Evolutionary conservation across 2,113 vertebrate species (phyloP).

Genomic region (Lagopus muta): DNA sequence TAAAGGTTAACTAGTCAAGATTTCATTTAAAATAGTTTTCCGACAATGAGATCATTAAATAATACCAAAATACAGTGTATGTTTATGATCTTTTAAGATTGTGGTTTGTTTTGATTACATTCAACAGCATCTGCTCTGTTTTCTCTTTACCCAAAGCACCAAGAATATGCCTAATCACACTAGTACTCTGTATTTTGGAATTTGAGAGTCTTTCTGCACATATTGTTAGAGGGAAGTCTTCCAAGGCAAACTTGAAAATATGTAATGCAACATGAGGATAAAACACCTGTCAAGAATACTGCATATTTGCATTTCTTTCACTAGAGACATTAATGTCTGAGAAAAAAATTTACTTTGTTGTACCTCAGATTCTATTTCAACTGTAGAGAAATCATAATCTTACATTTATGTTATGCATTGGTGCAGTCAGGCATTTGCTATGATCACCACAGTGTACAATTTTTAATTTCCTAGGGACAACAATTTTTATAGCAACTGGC

Average conservation of each 20-base stretch:
- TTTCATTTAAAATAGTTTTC: conserved; percentile 17
- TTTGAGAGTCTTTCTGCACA: background rate
- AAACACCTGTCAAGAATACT: background rate
- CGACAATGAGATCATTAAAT: conserved; percentile 7
- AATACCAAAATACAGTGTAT: conserved; percentile 35
- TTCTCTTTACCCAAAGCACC: conserved; percentile 27
- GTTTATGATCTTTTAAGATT: conserved; percentile 49
- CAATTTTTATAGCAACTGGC: background rate
- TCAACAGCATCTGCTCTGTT: conserved; percentile 59
- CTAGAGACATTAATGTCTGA: background rate
- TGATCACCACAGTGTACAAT: background rate
- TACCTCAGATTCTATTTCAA: background rate
- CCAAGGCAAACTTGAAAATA: conserved; percentile 5
- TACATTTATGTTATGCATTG: background rate
- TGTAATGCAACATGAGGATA: background rate
- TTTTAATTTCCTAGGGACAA: conserved; percentile 13
- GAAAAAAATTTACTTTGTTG: background rate
- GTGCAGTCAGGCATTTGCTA: background rate
- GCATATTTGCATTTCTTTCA: background rate
- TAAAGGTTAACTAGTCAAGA: conserved; percentile 12
- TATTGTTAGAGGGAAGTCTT: conserved; percentile 16
- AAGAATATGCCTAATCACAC: conserved; percentile 10
- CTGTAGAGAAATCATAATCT: background rate
- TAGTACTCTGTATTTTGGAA: background rate
- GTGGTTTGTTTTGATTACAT: conserved; percentile 59